phyloP scores from a whole-genome alignment of 2,797 vertebrate genomes.

The Chrysocyon brachyurus region DNA sequence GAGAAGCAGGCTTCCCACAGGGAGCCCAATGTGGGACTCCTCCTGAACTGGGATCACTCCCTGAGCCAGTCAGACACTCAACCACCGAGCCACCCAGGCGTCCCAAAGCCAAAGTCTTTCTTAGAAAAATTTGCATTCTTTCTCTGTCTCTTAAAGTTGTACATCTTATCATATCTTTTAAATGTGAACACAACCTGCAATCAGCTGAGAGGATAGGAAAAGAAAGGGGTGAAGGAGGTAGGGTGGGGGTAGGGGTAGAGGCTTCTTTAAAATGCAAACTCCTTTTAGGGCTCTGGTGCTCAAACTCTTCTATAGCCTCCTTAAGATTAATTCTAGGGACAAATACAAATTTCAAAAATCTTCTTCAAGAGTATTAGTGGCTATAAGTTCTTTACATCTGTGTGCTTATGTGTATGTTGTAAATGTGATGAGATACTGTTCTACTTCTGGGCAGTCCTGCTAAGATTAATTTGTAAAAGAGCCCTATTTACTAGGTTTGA shows the following conservation, averaged over 20 bases:
- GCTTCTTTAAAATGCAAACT: neutral
- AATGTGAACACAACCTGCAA: neutral
- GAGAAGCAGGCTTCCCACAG: no score
- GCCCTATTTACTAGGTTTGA: neutral
- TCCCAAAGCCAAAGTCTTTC: no score
- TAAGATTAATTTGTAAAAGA: neutral
- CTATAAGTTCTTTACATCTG: neutral
- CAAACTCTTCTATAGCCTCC: neutral
- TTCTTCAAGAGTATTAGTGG: neutral
- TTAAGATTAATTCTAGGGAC: neutral
- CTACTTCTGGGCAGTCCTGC: neutral
- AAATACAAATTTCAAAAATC: neutral
- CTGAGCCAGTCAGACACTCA: no score
- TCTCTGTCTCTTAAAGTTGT: neutral
- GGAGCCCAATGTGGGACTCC: no score
- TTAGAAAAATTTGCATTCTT: neutral
- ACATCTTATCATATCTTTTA: neutral
- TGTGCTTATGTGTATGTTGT: neutral
- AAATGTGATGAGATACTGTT: neutral
- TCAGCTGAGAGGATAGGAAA: neutral
- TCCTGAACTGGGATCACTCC: no score
- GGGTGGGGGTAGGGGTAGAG: neutral
- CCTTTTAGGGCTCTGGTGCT: neutral
- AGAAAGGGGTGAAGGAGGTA: neutral
- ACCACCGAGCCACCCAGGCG: no score